Base-by-base conservation (phyloP, 2,797 vertebrate species). In the Characodon lateralis region DNA sequence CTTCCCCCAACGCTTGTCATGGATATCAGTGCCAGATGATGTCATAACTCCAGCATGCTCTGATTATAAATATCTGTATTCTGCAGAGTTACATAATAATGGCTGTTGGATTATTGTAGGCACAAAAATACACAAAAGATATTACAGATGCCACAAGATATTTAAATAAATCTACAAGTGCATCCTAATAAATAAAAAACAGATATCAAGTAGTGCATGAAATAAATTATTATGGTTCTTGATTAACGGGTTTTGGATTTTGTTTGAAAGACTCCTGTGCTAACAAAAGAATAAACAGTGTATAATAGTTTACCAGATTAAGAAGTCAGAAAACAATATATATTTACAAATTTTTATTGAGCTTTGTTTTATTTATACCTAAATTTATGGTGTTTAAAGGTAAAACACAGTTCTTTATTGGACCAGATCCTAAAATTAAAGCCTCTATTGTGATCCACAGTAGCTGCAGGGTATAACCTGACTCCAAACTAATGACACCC, bases 31-130 rank as follows among this genome's bases (percentile, higher is more conserved):
- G 83, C 83, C 24, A 75, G 84, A 79, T 94, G 94, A 95, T 93
- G 94, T 95, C 94, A 95, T 91, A 92, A 89, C 87, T 85, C 89
- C 90, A 83, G 87, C 87, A 89, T 91, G 89, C 88, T 87, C 87
- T 89, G 94, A 94, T 95, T 95, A 96, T 94, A 94, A 93, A 94
- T 94, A 93, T 94, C 91, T 93, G 87, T 90, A 92, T 94, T 93
- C 92, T 84, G 88, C 87, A 78, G 86, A 83, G 94, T 96, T 95
- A 95, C 92, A 93, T 94, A 96, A 96, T 91, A 90, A 91, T 82
- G 85, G 83, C 93, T 87, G 69, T 89, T 85, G 91, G 91, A 94
- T 95, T 95, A 94, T 78, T 91, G 89, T 89, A 82, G 86, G 91
- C 79, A 85, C 86, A 91, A 85, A 87, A 85, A 86, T 87, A 89